A percentile compares a stretch with the other conserved stretches of the same genome.
Conservation (phyloP, 2,113 vertebrate genomes). For the Neopipo cinnamomea region DNA sequence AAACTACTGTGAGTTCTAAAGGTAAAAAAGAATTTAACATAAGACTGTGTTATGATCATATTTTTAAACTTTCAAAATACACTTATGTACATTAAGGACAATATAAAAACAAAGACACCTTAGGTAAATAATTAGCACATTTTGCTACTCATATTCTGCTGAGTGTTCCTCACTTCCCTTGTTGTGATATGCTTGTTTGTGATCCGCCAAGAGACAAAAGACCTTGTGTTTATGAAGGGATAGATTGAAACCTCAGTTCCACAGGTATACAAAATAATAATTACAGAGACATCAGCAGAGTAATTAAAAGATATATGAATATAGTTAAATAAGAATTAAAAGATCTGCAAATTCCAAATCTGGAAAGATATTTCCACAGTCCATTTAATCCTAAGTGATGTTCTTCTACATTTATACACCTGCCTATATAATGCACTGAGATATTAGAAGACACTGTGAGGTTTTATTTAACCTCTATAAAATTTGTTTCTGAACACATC, state of each 20-base stretch:
- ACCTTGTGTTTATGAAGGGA: not conserved
- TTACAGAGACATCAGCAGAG: not conserved
- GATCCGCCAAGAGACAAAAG: not conserved
- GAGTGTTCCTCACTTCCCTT: not conserved
- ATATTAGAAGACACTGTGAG: not conserved
- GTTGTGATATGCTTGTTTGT: not conserved
- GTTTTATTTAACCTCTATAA: not conserved
- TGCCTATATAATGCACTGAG: not conserved
- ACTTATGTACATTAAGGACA: not conserved
- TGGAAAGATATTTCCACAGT: not conserved
- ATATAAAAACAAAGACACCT: not conserved
- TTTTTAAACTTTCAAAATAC: not conserved
- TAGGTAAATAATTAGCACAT: not conserved
- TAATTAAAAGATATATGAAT: not conserved
- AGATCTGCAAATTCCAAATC: not conserved
- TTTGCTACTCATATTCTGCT: not conserved
- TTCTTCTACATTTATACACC: not conserved
- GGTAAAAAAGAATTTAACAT: not conserved
- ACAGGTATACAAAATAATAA: not conserved
- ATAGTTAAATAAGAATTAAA: not conserved
- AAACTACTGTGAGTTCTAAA: not conserved
- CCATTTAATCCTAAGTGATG: not conserved
- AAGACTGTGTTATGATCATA: not conserved
- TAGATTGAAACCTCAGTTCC: not conserved
- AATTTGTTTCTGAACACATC: not conserved